A percentile compares a stretch with the other conserved stretches of the same genome.
These are phyloP conservation scores for Anoplophora glabripennis DNA, from an alignment of 1,140 invertebrate genomes.

Conservation along the genomic window DNA sequence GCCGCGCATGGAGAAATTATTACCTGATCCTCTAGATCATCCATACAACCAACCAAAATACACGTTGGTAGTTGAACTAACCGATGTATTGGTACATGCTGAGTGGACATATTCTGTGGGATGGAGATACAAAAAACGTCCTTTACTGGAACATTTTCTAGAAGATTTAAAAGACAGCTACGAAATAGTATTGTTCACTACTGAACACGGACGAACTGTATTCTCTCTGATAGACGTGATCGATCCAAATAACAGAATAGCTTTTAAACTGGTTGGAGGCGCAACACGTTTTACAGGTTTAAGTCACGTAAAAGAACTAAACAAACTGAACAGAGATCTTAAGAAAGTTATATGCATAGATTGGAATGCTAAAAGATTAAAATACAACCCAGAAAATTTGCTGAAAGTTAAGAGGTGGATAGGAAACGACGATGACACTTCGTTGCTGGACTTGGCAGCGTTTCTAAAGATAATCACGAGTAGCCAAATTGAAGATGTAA, in stretches of 20 bases:
- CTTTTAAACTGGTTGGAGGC: conserved; percentile 91
- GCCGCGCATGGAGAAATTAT: conserved; percentile 87
- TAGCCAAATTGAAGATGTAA: conserved; percentile 88
- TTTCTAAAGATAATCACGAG: conserved; percentile 86
- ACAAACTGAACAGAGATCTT: conserved; percentile 90
- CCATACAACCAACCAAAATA: conserved; percentile 96
- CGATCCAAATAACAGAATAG: conserved; percentile 84
- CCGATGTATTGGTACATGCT: conserved; percentile 92
- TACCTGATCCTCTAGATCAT: conserved; percentile 87
- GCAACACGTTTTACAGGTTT: conserved; percentile 94
- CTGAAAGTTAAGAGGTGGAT: conserved; percentile 87
- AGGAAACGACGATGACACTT: conserved; percentile 88
- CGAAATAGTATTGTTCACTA: conserved; percentile 96
- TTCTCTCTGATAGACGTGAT: conserved; percentile 90
- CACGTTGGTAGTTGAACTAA: conserved; percentile 93
- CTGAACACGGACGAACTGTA: conserved; percentile 78
- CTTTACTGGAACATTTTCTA: conserved; percentile 92
- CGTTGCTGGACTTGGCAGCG: conserved; percentile 84
- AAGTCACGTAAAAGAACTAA: conserved; percentile 93
- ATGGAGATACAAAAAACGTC: conserved; percentile 92
- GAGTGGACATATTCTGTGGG: conserved; percentile 91
- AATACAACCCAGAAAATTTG: conserved; percentile 86
- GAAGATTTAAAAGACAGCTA: conserved; percentile 85
- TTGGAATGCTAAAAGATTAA: conserved; percentile 85
- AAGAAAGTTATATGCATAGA: conserved; percentile 95